Evolutionary conservation across 2,797 vertebrate genomes (phyloP).

Genomic region (Pipistrellus pipistrellus): DNA sequence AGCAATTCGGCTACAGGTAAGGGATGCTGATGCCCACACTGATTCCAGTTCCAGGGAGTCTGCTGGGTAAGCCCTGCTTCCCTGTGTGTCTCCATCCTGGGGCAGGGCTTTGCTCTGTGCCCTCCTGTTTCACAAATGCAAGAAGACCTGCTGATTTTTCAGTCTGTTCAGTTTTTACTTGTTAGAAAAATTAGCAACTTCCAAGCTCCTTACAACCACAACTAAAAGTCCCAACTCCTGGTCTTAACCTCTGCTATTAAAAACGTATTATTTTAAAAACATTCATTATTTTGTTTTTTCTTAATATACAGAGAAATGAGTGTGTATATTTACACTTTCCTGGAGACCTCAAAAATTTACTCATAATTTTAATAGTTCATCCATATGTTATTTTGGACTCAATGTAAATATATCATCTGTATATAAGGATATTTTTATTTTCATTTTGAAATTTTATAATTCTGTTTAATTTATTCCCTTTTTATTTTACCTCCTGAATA

Average conservation of each 20-base stretch:
- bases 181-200: not conserved
- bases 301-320: not conserved
- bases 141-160: not conserved
- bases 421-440: not conserved
- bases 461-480: not conserved
- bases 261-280: not conserved
- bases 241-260: not conserved
- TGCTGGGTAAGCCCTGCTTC: not conserved
- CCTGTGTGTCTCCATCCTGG: not conserved
- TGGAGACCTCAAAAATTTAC: not conserved
- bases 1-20: not conserved
- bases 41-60: not conserved
- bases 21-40: too few relatives aligned
- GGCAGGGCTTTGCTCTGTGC: not conserved
- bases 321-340: not conserved
- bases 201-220: not conserved
- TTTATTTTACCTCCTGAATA: not conserved
- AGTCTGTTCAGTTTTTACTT: not conserved
- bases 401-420: not conserved
- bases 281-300: not conserved
- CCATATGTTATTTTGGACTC: not conserved
- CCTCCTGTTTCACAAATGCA: not conserved
- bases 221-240: not conserved
- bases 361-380: not conserved
- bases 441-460: not conserved